A percentile compares a stretch with the other conserved stretches of the same genome.
These are phyloP conservation scores for Stenchaetothrips biformis DNA, from an alignment of 2,888 invertebrate genomes.

Conservation along the genomic window DNA sequence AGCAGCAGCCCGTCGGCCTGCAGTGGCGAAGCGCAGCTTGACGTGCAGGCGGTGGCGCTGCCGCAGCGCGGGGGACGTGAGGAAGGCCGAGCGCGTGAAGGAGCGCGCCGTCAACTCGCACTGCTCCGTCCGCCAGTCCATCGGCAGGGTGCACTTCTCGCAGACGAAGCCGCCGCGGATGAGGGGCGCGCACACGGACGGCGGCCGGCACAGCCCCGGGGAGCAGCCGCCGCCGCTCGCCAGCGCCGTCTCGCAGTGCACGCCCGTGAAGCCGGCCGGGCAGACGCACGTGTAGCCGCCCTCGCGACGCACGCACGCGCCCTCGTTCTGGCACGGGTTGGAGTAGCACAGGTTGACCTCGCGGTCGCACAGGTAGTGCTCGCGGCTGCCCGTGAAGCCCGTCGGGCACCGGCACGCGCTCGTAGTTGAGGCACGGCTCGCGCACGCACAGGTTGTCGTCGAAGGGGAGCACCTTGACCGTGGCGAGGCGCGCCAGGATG, in stretches of 20 bases:
- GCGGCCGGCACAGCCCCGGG: slow-evolving; percentile 67
- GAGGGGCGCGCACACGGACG: slow-evolving; percentile 74
- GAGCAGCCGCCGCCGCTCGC: slow-evolving; percentile 48
- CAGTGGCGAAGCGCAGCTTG: slow-evolving; percentile 79
- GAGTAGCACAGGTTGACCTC: slow-evolving; percentile 97
- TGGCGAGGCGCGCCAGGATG: slow-evolving; percentile 79
- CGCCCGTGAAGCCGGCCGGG: slow-evolving; percentile 68
- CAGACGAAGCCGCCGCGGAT: slow-evolving; percentile 72
- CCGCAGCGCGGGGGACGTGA: slow-evolving; percentile 85
- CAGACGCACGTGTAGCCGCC: slow-evolving; percentile 91
- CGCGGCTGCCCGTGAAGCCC: slow-evolving; percentile 85
- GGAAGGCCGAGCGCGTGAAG: slow-evolving; percentile 75
- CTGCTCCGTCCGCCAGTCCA: slow-evolving; percentile 54
- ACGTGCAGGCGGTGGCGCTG: slow-evolving; percentile 79
- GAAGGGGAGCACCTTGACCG: too few relatives aligned
- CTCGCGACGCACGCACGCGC: slow-evolving; percentile 77
- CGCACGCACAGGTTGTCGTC: too few relatives aligned
- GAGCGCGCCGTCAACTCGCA: slow-evolving; percentile 81
- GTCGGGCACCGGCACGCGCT: slow-evolving; percentile 84
- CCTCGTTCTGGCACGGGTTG: slow-evolving; percentile 84
- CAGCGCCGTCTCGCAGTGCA: slow-evolving; percentile 34
- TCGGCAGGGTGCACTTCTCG: slow-evolving; percentile 60
- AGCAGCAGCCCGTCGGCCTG: slow-evolving; percentile 75
- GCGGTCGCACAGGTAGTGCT: slow-evolving; percentile 89
- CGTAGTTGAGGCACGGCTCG: slow-evolving; percentile 91